Conservation (phyloP, 92 coral and sea anemone species). For the Epizoanthus ramosus region DNA sequence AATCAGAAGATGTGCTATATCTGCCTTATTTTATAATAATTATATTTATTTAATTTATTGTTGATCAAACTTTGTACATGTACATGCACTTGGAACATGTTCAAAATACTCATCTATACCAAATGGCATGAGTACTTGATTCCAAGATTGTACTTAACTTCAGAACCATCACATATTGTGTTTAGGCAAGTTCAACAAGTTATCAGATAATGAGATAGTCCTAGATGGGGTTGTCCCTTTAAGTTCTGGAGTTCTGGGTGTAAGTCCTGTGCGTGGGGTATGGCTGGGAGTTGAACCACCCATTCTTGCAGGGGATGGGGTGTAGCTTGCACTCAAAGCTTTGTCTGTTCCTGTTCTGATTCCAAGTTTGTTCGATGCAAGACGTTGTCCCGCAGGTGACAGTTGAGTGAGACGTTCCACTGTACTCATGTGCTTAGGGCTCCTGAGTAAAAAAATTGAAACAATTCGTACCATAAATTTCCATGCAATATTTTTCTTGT, state of each 20-base stretch:
- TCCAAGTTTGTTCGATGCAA: conserved; percentile 91
- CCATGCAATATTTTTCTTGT: too few relatives aligned
- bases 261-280: conserved; percentile 52
- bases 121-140: too few relatives aligned
- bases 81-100: too few relatives aligned
- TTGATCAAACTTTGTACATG: too few relatives aligned
- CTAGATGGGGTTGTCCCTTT: conserved; percentile 53
- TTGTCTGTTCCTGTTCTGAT: conserved; percentile 93
- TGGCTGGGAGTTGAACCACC: conserved; percentile 59
- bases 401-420: conserved; percentile 80
- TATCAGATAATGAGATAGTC: conserved; percentile 78
- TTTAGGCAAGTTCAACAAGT: conserved; percentile 84
- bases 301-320: conserved; percentile 77
- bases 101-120: too few relatives aligned
- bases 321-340: conserved; percentile 85
- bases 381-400: conserved; percentile 94
- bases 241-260: conserved; percentile 68
- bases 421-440: conserved; percentile 74
- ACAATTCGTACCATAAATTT: not conserved
- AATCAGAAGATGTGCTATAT: too few relatives aligned
- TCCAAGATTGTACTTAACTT: not conserved
- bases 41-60: too few relatives aligned
- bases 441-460: conserved; percentile 50
- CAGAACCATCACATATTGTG: conserved; percentile 17
- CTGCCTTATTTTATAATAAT: too few relatives aligned